Evolutionary conservation across 1,140 invertebrate species (phyloP).

Genomic region (Bursaphelenchus mucronatus): DNA sequence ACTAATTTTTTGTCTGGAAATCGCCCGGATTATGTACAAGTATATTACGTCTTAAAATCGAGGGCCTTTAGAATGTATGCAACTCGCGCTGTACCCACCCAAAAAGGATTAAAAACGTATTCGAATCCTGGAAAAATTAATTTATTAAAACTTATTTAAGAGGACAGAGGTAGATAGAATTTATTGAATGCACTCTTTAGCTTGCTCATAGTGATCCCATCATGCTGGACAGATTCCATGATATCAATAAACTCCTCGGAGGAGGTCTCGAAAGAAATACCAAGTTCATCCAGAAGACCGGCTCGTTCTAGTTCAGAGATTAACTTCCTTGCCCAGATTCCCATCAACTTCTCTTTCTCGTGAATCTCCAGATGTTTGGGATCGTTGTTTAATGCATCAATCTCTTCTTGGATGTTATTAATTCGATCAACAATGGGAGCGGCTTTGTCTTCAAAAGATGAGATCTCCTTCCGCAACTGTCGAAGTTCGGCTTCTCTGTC

Average conservation of each 20-base stretch:
- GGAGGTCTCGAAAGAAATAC: background rate
- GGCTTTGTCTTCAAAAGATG: conserved; percentile 1
- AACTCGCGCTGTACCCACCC: too few species aligned
- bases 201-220: too few species aligned
- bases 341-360: background rate
- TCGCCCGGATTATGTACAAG: too few species aligned
- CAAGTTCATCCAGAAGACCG: conserved; percentile 6
- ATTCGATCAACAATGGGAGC: background rate
- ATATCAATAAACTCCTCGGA: conserved; percentile 2
- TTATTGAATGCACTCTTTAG: too few species aligned
- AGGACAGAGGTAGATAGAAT: too few species aligned
- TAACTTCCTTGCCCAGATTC: conserved; percentile 13
- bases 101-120: too few species aligned
- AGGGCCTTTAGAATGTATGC: too few species aligned
- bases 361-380: background rate
- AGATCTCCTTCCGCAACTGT: conserved; percentile 2
- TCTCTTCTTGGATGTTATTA: background rate
- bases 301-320: background rate
- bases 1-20: too few species aligned
- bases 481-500: conserved; percentile 18
- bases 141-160: too few species aligned
- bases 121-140: too few species aligned
- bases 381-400: background rate
- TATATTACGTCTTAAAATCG: too few species aligned
- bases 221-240: background rate